These are phyloP conservation scores for Xiphorhynchus erythropygius DNA, from an alignment of 2,797 vertebrate species.

Conservation along the genomic window DNA sequence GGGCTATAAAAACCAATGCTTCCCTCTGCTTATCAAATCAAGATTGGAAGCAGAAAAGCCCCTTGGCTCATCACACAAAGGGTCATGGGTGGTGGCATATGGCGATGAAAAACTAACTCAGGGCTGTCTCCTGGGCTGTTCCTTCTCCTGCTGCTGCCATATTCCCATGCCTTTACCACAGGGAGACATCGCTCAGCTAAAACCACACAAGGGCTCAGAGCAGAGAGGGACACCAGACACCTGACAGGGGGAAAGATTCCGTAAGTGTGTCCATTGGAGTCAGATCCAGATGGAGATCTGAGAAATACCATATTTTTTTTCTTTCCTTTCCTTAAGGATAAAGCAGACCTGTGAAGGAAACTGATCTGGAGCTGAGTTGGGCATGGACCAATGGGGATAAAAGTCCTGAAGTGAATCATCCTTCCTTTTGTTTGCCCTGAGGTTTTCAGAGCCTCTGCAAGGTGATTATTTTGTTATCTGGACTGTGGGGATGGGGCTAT, in stretches of 20 bases:
- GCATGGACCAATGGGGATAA: neutral
- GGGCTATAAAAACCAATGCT: conserved; percentile 37
- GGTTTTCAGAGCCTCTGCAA: neutral
- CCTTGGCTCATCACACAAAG: neutral
- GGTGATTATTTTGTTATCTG: neutral
- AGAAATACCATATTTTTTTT: neutral
- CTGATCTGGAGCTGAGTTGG: accelerated
- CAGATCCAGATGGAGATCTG: neutral
- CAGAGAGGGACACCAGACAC: neutral
- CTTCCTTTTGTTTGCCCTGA: neutral
- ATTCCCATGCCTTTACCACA: neutral
- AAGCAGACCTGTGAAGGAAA: neutral
- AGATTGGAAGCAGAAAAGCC: conserved; percentile 33
- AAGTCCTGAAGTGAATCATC: neutral
- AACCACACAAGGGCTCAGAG: neutral
- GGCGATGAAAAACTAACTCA: neutral
- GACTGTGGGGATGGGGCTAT: accelerated
- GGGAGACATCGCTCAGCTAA: neutral
- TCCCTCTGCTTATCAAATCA: conserved; percentile 41
- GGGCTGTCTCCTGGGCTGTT: neutral
- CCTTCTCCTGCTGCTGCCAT: neutral
- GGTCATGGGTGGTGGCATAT: neutral
- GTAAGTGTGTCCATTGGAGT: accelerated
- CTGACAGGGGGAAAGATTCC: accelerated
- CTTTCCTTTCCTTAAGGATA: neutral